Base-by-base conservation (phyloP, 2,888 invertebrate genomes). In the Andrena marginata region DNA sequence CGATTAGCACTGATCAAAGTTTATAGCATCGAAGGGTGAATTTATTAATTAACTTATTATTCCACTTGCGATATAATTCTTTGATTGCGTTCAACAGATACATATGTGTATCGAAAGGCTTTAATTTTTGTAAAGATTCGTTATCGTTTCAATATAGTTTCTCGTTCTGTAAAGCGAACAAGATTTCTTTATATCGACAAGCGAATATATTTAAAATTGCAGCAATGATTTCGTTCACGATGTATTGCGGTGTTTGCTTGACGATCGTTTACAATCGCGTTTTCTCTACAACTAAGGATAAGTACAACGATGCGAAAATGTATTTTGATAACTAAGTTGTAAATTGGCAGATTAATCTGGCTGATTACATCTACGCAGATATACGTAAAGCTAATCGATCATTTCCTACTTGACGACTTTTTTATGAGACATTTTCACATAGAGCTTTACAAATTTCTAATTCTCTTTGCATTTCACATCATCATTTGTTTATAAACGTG, bases 401-500 rank as follows among this genome's bases (percentile, higher is more conserved):
- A 74, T 69, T 71, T 77, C 68, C 20, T 70, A 68, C 82, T 85
- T 65, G 70, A 64, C 77, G 74, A 77, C 51, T 79, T 87, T 89
- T 86, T 84, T 88, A 84, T 79, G 51, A 82, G 26, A 84, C 60
- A 71, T 86, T 82, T 89, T 85, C 81, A 67, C 80, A 78, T 51
- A 73, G 76, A 80, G 85, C 71, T 67, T 72, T 84, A 82, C 79
- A 60, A 82, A 79, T 85, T 79, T 89, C 63, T 85, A 82, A 79
- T 88, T 89, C 69, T 87, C 78, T 78, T 80, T 72, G 79, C 78
- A 84, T 87, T 86, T 87, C 78, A 83, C 85, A 87, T 89, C 84
- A 83, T 87, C 84, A 83, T 87, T 90, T 89, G 80, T 90, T 90
- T 88, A 84, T 85, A 86, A 90, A 81, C 67, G 71, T 90, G 90